These are phyloP conservation scores for Motacilla tschutschensis DNA, from an alignment of 2,113 vertebrate species.

Conservation along the genomic window DNA sequence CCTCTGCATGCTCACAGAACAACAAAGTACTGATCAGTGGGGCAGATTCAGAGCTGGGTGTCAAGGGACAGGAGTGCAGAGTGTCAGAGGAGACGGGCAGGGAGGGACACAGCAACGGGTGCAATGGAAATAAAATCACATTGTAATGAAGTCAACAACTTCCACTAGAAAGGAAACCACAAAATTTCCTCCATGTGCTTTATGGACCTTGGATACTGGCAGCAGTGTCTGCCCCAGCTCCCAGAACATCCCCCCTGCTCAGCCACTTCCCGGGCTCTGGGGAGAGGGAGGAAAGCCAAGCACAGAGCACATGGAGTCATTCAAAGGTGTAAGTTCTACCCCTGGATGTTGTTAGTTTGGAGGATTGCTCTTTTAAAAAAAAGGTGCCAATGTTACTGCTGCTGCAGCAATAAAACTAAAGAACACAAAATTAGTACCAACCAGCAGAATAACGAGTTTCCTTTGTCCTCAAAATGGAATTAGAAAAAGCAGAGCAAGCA, in stretches of 20 bases:
- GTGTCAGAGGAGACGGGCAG: not conserved
- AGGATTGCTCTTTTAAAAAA: not conserved
- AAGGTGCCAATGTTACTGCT: not conserved
- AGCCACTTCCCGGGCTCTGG: not conserved
- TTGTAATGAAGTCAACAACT: constrained; percentile 14
- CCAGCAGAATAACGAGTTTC: not conserved
- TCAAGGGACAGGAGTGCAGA: not conserved
- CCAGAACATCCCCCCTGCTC: not conserved
- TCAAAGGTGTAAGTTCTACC: constrained; percentile 33
- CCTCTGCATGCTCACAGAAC: not conserved
- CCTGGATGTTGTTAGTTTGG: constrained; percentile 34
- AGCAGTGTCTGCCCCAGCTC: not conserved
- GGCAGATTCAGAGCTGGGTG: not conserved
- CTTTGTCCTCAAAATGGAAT: constrained; percentile 24
- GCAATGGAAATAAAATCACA: not conserved
- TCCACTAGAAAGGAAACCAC: constrained; percentile 56
- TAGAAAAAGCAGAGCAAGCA: constrained; percentile 56
- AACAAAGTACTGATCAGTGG: not conserved
- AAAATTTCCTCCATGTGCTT: not conserved
- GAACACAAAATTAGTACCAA: constrained; percentile 11
- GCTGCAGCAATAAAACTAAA: constrained; percentile 2
- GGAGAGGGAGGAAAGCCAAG: not conserved
- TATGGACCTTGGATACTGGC: not conserved
- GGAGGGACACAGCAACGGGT: not conserved
- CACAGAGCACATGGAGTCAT: not conserved